Evolutionary conservation across 2,113 vertebrate genomes (phyloP).

Genomic region (Psephotus haematonotus): DNA sequence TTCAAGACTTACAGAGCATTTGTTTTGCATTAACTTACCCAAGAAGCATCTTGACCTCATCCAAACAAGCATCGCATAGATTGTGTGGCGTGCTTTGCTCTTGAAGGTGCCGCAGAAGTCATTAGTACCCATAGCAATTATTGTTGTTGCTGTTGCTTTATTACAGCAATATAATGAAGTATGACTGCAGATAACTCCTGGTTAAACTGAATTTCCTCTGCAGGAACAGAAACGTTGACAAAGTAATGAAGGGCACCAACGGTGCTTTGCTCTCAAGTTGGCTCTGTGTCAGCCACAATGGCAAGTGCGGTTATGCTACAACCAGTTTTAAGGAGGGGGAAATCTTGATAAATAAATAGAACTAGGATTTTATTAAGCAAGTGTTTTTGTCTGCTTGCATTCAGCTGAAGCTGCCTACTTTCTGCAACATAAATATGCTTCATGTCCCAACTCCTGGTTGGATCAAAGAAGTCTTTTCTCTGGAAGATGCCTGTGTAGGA

Average conservation of each 20-base stretch:
- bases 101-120: not conserved
- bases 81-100: accelerated
- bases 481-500: not conserved
- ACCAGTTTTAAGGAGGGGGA: not conserved
- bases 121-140: not conserved
- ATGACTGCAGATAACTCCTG: not conserved
- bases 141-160: not conserved
- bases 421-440: not conserved
- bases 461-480: not conserved
- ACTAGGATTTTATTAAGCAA: not conserved
- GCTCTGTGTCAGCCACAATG: not conserved
- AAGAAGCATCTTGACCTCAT: not conserved
- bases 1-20: not conserved
- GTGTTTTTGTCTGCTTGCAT: not conserved
- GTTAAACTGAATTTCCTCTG: not conserved
- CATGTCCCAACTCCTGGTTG: not conserved
- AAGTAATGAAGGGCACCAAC: not conserved
- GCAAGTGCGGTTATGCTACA: not conserved
- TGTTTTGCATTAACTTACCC: not conserved
- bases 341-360: not conserved
- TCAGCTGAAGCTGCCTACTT: not conserved
- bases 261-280: accelerated
- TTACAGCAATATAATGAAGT: not conserved
- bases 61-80: accelerated
- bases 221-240: not conserved